Percentiles rank a stretch among this genome's conserved stretches.
phyloP scores from a whole-genome alignment of 2,113 vertebrate genomes.

The Centropristis striata region DNA sequence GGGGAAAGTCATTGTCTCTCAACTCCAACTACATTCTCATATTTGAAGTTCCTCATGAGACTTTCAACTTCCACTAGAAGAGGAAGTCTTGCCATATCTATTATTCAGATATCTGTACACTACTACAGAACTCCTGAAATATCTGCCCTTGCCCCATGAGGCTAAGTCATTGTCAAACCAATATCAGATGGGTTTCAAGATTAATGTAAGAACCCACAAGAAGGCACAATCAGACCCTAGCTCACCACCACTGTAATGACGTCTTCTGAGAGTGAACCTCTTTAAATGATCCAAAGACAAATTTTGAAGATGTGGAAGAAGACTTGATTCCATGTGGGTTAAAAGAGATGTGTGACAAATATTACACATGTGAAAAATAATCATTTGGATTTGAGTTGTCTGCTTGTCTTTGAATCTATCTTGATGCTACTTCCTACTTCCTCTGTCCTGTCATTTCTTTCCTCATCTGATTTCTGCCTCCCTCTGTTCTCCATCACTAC shows the following conservation, averaged over 20 bases:
- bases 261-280: not conserved
- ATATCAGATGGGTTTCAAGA: not conserved
- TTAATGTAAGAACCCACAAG: too few relatives aligned
- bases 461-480: constrained; percentile 43
- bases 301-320: not conserved
- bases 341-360: not conserved
- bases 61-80: too few relatives aligned
- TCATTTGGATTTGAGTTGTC: not conserved
- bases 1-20: too few relatives aligned
- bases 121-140: too few relatives aligned
- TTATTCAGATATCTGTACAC: too few relatives aligned
- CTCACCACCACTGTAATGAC: not conserved
- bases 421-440: constrained; percentile 13
- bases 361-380: not conserved
- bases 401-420: constrained; percentile 2
- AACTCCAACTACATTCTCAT: too few relatives aligned
- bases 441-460: constrained; percentile 3
- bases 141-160: too few relatives aligned
- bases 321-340: not conserved
- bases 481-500: constrained; percentile 45
- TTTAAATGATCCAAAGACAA: not conserved
- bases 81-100: too few relatives aligned
- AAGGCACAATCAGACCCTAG: not conserved
- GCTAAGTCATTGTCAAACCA: too few relatives aligned
- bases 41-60: too few relatives aligned